Evolutionary conservation across 2,888 invertebrate species (phyloP).

Genomic region (Ochropacha duplaris): DNA sequence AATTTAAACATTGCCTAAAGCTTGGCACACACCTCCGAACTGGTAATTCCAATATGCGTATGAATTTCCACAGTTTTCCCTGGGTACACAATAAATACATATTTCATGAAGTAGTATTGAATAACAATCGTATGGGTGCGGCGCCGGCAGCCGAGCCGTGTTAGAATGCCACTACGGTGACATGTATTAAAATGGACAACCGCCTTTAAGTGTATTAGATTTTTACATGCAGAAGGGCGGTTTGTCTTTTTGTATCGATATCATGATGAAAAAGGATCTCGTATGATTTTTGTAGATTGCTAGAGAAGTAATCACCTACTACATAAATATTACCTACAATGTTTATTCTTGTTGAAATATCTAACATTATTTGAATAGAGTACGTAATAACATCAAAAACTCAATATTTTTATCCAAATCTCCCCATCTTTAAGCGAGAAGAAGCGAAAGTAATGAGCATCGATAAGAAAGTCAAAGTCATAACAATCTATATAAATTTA

Average conservation of each 20-base stretch:
- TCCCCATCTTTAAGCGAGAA: no score
- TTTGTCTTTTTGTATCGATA: not conserved
- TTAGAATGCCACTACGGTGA: conserved; percentile 37
- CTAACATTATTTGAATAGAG: no score
- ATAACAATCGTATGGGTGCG: conserved; percentile 55
- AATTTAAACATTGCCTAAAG: not conserved
- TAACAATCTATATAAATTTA: not conserved
- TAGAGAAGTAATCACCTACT: no score
- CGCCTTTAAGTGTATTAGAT: conserved; percentile 52
- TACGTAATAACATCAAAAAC: no score
- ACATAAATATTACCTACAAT: no score
- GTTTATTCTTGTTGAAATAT: no score
- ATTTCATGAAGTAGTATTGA: conserved; percentile 74
- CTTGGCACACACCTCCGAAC: conserved; percentile 23
- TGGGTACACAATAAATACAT: conserved; percentile 62
- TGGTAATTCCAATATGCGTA: conserved; percentile 33
- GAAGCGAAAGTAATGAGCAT: no score
- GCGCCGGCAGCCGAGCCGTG: conserved; percentile 20
- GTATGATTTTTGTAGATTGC: not conserved
- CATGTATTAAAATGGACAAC: conserved; percentile 59
- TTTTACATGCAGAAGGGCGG: conserved; percentile 20
- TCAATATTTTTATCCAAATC: no score
- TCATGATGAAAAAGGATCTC: not conserved
- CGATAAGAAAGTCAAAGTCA: not conserved
- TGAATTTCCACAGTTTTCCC: conserved; percentile 45